Conservation (phyloP, 1,140 invertebrate genomes). For the Lanistes nyassanus region DNA sequence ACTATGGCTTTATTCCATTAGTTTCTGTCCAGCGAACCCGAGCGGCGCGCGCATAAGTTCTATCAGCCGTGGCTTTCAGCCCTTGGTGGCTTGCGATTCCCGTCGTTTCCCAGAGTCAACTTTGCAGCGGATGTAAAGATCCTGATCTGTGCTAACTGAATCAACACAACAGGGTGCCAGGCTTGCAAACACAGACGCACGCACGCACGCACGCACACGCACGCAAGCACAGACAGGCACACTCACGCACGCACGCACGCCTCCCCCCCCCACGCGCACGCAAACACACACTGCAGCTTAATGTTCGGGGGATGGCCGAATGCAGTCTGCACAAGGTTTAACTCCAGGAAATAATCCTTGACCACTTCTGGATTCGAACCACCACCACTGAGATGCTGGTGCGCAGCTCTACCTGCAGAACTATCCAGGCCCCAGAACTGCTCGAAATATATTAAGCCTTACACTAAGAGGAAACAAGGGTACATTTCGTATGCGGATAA, state of each 20-base stretch:
- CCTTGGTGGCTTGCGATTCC: not conserved
- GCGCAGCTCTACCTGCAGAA: too few species aligned
- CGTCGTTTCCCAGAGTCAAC: not conserved
- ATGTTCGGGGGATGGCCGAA: too few species aligned
- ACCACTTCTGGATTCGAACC: too few species aligned
- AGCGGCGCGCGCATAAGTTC: not conserved
- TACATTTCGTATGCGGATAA: too few species aligned
- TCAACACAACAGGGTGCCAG: not conserved
- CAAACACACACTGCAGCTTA: not conserved
- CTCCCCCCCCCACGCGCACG: not conserved
- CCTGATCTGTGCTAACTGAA: not conserved
- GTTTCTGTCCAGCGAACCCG: not conserved
- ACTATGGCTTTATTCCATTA: slow-evolving; percentile 1
- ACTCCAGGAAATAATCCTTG: too few species aligned
- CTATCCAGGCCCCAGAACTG: too few species aligned
- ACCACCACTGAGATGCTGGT: too few species aligned
- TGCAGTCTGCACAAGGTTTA: too few species aligned
- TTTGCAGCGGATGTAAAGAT: slow-evolving; percentile 16
- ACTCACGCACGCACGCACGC: slow-evolving; percentile 11
- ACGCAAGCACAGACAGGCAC: slow-evolving; percentile 10
- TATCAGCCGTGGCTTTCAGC: not conserved
- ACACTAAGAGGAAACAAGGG: too few species aligned
- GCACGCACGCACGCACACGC: slow-evolving; percentile 14
- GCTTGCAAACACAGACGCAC: not conserved
- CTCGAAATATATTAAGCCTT: too few species aligned